Evolutionary conservation across 2,888 invertebrate species (phyloP).

Genomic region (Lysandra coridon): DNA sequence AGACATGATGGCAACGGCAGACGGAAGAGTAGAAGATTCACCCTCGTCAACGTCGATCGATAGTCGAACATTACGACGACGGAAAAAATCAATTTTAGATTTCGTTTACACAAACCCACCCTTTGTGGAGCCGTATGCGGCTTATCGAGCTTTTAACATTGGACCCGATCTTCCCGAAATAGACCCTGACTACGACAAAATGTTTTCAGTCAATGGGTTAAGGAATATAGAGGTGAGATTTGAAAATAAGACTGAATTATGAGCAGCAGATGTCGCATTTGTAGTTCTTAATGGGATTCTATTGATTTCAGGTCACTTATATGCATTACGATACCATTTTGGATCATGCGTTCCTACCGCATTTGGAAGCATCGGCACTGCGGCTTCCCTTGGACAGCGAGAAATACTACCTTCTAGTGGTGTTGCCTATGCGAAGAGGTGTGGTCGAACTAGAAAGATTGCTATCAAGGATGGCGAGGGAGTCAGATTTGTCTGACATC

Average conservation of each 20-base stretch:
- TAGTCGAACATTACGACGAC: constrained; percentile 54
- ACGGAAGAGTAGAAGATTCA: constrained; percentile 33
- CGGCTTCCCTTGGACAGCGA: constrained; percentile 90
- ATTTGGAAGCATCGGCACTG: constrained; percentile 85
- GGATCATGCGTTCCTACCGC: constrained; percentile 87
- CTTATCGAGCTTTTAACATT: constrained; percentile 65
- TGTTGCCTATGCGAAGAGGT: constrained; percentile 84
- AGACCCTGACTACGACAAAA: constrained; percentile 52
- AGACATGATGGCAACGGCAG: constrained; percentile 38
- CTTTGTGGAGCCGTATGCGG: constrained; percentile 61
- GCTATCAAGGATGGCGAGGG: constrained; percentile 82
- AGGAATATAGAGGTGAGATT: constrained; percentile 65
- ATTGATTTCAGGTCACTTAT: constrained; percentile 77
- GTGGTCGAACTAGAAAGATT: constrained; percentile 82
- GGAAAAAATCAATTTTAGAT: constrained; percentile 69
- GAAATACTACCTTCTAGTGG: constrained; percentile 87
- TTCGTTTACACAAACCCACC: constrained; percentile 68
- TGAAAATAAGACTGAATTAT: neutral
- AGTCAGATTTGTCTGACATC: constrained; percentile 83
- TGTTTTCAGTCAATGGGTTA: constrained; percentile 70
- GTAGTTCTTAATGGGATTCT: constrained; percentile 14
- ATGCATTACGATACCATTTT: constrained; percentile 89
- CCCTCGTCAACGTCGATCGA: constrained; percentile 46
- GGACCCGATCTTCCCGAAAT: constrained; percentile 52
- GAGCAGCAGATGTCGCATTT: neutral